Evolutionary conservation across 2,797 vertebrate genomes (phyloP).

Genomic region (Halcyon chelicuti): DNA sequence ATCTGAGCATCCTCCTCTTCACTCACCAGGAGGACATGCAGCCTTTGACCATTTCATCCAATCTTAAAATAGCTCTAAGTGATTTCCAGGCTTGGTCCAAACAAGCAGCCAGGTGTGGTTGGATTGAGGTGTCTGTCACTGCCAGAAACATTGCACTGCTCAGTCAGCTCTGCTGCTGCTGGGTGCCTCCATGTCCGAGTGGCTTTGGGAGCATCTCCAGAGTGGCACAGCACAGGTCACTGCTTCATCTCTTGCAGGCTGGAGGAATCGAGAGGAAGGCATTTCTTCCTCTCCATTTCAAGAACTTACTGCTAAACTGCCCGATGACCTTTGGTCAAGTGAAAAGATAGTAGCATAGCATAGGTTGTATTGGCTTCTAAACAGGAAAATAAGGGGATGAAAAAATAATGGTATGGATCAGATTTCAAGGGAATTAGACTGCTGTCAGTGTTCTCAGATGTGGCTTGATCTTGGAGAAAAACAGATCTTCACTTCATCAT

Average conservation of each 20-base stretch:
- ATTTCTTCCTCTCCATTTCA: background rate
- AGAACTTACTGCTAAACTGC: background rate
- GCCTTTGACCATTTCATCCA: background rate
- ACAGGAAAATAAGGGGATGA: conserved; percentile 26
- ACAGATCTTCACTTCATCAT: conserved; percentile 71
- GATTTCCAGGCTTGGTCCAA: rapidly evolving
- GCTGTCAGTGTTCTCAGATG: conserved; percentile 55
- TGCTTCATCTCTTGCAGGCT: background rate
- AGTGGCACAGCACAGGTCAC: background rate
- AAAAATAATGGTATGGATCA: conserved; percentile 42
- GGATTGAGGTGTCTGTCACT: background rate
- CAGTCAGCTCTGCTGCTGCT: rapidly evolving
- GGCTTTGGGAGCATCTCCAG: background rate
- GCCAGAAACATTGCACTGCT: background rate
- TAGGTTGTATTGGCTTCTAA: background rate
- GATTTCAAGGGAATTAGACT: conserved; percentile 50
- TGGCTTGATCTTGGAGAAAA: conserved; percentile 74
- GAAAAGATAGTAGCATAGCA: background rate
- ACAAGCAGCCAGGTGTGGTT: rapidly evolving
- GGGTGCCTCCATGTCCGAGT: rapidly evolving
- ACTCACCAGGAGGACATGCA: rapidly evolving
- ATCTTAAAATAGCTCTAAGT: background rate
- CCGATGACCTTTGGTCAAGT: background rate
- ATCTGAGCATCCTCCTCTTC: background rate
- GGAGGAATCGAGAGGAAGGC: background rate